Evolutionary conservation across 2,888 invertebrate genomes (phyloP).

Genomic region (Tachina grossa): DNA sequence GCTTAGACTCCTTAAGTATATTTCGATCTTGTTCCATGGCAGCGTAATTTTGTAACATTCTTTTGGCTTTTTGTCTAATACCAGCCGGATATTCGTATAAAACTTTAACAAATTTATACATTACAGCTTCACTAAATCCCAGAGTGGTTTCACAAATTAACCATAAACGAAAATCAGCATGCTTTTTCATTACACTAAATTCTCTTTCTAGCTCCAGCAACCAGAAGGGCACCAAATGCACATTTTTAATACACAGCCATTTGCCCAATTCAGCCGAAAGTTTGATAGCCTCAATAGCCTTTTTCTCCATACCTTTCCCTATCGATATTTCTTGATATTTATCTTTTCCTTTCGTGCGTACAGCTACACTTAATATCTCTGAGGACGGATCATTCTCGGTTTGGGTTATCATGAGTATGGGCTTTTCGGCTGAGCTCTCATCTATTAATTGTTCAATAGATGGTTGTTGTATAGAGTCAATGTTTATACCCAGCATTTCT

Average conservation of each 20-base stretch:
- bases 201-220: conserved; percentile 88
- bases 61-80: conserved; percentile 90
- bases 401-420: conserved; percentile 92
- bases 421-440: conserved; percentile 84
- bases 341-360: conserved; percentile 82
- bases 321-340: conserved; percentile 88
- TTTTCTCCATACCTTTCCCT: conserved; percentile 90
- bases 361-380: conserved; percentile 88
- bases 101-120: conserved; percentile 91
- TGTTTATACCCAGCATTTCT: conserved; percentile 84
- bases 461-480: conserved; percentile 79
- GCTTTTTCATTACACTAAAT: conserved; percentile 83
- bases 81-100: conserved; percentile 93
- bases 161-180: conserved; percentile 90
- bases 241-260: conserved; percentile 92
- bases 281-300: conserved; percentile 85
- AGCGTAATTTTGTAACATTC: conserved; percentile 89
- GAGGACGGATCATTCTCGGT: conserved; percentile 96
- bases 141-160: conserved; percentile 92
- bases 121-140: conserved; percentile 88
- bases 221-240: conserved; percentile 90
- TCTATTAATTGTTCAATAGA: conserved; percentile 80
- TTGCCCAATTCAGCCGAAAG: conserved; percentile 86
- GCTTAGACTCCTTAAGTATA: conserved; percentile 79
- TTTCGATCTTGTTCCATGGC: conserved; percentile 72